These are phyloP conservation scores for Chalcosyrphus nemorum DNA, from an alignment of 2,888 invertebrate species.

Conservation along the genomic window DNA sequence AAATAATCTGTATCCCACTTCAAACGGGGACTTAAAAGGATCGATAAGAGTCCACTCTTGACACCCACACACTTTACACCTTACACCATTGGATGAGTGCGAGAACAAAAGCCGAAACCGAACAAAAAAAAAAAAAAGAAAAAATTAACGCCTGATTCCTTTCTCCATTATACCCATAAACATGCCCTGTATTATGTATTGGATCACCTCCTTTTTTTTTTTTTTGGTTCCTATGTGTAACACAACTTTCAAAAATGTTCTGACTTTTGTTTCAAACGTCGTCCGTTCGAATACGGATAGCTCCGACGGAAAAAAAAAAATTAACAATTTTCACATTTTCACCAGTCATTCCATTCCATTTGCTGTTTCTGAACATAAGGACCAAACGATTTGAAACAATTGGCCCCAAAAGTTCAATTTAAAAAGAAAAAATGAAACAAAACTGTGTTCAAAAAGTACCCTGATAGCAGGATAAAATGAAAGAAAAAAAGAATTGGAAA, in stretches of 20 bases:
- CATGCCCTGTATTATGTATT: conserved; percentile 11
- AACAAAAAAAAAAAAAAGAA: background rate
- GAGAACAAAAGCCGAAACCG: conserved; percentile 44
- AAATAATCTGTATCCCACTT: conserved; percentile 66
- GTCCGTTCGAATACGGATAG: background rate
- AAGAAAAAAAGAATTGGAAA: conserved; percentile 35
- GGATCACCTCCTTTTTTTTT: background rate
- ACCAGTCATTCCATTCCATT: conserved; percentile 67
- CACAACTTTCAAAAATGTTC: conserved; percentile 17
- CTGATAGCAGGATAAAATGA: conserved; percentile 11
- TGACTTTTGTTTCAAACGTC: conserved; percentile 47
- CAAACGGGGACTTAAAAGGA: conserved; percentile 58
- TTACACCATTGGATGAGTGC: background rate
- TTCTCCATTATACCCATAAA: conserved; percentile 25
- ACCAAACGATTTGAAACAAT: conserved; percentile 69
- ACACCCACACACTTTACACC: conserved; percentile 49
- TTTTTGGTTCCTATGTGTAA: background rate
- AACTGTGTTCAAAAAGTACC: conserved; percentile 24
- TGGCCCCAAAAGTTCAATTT: conserved; percentile 47
- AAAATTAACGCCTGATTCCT: conserved; percentile 57
- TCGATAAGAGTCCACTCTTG: conserved; percentile 50
- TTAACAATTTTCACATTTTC: conserved; percentile 62
- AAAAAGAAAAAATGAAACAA: conserved; percentile 6
- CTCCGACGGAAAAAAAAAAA: conserved; percentile 7
- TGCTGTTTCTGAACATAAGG: conserved; percentile 57